These are phyloP conservation scores for Ceryle rudis DNA, from an alignment of 2,797 vertebrate species.

Conservation along the genomic window DNA sequence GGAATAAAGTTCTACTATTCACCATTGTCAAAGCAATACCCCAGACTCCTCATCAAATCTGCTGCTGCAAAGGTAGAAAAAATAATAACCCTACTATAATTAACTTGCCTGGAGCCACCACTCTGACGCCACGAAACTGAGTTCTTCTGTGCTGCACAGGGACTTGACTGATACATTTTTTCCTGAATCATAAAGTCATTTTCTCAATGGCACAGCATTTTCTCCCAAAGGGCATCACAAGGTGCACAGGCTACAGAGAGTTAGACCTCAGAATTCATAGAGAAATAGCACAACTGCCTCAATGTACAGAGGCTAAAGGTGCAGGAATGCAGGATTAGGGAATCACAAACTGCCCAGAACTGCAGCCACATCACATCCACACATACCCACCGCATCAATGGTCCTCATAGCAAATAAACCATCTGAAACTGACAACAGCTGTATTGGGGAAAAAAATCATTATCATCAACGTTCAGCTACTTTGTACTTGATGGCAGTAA, in stretches of 20 bases:
- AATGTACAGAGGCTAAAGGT: not conserved
- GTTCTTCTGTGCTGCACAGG: not conserved
- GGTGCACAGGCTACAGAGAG: not conserved
- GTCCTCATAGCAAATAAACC: not conserved
- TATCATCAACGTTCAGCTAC: not conserved
- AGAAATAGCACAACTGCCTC: not conserved
- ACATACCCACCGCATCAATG: not conserved
- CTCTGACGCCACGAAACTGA: not conserved
- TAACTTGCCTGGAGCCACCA: not conserved
- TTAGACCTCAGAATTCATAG: not conserved
- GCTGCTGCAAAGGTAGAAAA: slow-evolving; percentile 20
- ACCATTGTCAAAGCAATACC: slow-evolving; percentile 50
- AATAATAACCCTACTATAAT: slow-evolving; percentile 20
- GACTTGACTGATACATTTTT: not conserved
- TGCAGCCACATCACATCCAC: not conserved
- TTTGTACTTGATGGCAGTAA: not conserved
- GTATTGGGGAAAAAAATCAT: not conserved
- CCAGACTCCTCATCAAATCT: slow-evolving; percentile 44
- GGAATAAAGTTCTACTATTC: slow-evolving; percentile 43
- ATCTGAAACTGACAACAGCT: not conserved
- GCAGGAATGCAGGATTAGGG: not conserved
- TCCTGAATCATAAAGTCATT: not conserved
- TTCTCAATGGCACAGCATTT: not conserved
- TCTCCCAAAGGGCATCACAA: not conserved
- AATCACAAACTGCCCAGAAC: not conserved